A percentile compares a stretch with the other conserved stretches of the same genome.
These are phyloP conservation scores for Gallirallus australis DNA, from an alignment of 2,797 vertebrate species.

Conservation along the genomic window DNA sequence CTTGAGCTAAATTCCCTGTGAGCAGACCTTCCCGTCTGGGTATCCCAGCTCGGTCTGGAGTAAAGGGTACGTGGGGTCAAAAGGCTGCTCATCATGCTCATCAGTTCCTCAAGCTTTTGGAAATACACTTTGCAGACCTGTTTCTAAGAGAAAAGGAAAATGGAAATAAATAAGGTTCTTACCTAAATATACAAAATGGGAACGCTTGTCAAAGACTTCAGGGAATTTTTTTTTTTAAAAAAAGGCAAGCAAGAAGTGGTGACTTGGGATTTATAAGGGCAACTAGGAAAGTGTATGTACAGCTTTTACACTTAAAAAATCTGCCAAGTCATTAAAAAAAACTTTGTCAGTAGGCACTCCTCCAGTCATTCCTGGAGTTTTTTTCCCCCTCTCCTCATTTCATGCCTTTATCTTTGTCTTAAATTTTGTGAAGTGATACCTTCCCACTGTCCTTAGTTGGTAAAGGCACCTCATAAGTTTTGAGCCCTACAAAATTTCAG, in stretches of 20 bases:
- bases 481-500: not conserved
- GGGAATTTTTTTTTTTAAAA: not conserved
- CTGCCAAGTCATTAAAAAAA: not conserved
- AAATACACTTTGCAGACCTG: not conserved
- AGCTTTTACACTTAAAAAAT: not conserved
- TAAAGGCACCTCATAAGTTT: not conserved
- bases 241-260: not conserved
- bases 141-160: not conserved
- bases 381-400: rapidly evolving
- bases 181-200: not conserved
- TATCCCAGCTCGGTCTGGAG: not conserved
- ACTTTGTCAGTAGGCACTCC: not conserved
- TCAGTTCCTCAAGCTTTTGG: not conserved
- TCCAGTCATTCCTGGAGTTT: not conserved
- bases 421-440: not conserved
- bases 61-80: not conserved
- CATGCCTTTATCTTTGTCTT: not conserved
- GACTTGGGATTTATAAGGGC: not conserved
- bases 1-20: not conserved
- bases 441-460: not conserved
- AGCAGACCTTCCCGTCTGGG: not conserved
- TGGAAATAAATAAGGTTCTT: not conserved
- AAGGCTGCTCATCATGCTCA: not conserved
- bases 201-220: not conserved
- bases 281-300: not conserved